These are phyloP conservation scores for Cerceris rybyensis DNA, from an alignment of 2,888 invertebrate species.

Conservation along the genomic window DNA sequence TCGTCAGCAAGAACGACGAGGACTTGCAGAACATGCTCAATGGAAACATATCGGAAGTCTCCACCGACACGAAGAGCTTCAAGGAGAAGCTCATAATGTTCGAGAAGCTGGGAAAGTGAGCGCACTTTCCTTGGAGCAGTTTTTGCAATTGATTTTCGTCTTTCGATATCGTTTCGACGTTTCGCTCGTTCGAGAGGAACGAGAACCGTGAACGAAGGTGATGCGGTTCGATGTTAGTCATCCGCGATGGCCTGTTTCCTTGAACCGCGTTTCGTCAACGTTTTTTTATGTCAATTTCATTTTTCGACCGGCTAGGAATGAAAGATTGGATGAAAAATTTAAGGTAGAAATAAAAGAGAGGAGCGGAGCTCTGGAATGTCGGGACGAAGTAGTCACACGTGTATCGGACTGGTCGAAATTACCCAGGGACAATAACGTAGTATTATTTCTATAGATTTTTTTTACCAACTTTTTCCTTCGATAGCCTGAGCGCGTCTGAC, in stretches of 20 bases:
- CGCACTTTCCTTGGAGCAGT: constrained; percentile 9
- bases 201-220: background rate
- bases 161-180: constrained; percentile 17
- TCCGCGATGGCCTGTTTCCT: background rate
- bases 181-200: background rate
- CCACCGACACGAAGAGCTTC: constrained; percentile 80
- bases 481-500: background rate
- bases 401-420: constrained; percentile 11
- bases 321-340: background rate
- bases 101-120: constrained; percentile 79
- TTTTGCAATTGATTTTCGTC: background rate
- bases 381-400: background rate
- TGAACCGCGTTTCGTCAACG: background rate
- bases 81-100: constrained; percentile 81
- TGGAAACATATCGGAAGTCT: constrained; percentile 80
- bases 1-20: constrained; percentile 77
- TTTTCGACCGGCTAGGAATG: constrained; percentile 18
- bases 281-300: constrained; percentile 31
- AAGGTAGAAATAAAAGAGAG: background rate
- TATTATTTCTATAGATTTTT: constrained; percentile 26
- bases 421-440: constrained; percentile 37
- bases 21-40: constrained; percentile 80
- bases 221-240: background rate
- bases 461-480: constrained; percentile 17
- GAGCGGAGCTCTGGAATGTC: background rate